Evolutionary conservation across 2,797 vertebrate species (phyloP).

Genomic region (Paguma larvata): DNA sequence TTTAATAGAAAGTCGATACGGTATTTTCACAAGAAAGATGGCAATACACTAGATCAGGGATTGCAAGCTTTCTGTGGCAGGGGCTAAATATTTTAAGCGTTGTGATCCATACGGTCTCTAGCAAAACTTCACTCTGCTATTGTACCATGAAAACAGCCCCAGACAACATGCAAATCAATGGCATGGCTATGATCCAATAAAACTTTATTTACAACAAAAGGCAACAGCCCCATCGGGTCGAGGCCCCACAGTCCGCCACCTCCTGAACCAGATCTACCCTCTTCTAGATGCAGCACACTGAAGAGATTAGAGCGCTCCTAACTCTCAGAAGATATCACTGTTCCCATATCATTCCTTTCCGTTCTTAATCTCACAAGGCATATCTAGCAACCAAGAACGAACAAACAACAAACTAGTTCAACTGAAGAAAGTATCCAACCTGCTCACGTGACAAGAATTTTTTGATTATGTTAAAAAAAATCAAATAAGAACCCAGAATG

Average conservation of each 20-base stretch:
- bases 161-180: neutral
- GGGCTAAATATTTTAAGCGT: neutral
- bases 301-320: neutral
- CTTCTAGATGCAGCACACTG: neutral
- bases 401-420: neutral
- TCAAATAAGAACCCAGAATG: neutral
- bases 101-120: neutral
- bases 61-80: slow-evolving; percentile 17
- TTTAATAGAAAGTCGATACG: slow-evolving; percentile 4
- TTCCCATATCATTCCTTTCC: neutral
- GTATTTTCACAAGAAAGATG: slow-evolving; percentile 36
- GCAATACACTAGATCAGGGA: neutral
- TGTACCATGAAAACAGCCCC: neutral
- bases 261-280: neutral
- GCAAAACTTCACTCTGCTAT: neutral
- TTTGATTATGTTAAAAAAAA: neutral
- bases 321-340: neutral
- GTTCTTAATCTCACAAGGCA: neutral
- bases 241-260: neutral
- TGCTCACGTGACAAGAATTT: slow-evolving; percentile 20
- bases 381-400: slow-evolving; percentile 9
- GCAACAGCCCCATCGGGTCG: neutral
- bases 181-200: neutral
- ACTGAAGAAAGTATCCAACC: neutral
- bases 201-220: slow-evolving; percentile 48